Evolutionary conservation across 37 sponge, comb jelly and placozoan species (phyloP).

Genomic region (Geodia barretti): DNA sequence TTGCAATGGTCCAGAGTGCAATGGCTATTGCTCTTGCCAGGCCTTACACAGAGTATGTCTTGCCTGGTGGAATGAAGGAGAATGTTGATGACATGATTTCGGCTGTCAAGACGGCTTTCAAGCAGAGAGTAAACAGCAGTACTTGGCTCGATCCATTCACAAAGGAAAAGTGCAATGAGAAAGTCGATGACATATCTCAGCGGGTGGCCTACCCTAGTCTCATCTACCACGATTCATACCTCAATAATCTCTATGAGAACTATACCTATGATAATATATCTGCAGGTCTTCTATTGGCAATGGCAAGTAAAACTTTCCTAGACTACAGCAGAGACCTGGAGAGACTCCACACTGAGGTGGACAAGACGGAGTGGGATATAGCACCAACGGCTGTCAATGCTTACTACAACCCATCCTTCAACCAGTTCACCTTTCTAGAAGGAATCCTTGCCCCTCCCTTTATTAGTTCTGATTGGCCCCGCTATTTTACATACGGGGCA

Average conservation of each 20-base stretch:
- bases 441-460: slow-evolving; percentile 73
- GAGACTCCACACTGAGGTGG: not conserved
- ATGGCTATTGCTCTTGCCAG: slow-evolving; percentile 54
- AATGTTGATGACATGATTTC: slow-evolving; percentile 32
- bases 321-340: not conserved
- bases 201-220: slow-evolving; percentile 65
- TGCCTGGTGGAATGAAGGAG: slow-evolving; percentile 14
- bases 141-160: slow-evolving; percentile 49
- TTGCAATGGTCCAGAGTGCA: slow-evolving; percentile 16
- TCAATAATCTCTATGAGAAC: slow-evolving; percentile 30
- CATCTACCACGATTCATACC: slow-evolving; percentile 34
- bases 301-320: not conserved
- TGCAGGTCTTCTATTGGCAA: not conserved
- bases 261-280: slow-evolving; percentile 1
- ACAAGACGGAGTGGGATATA: slow-evolving; percentile 50
- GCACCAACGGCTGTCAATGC: slow-evolving; percentile 70
- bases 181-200: slow-evolving; percentile 61
- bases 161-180: slow-evolving; percentile 27
- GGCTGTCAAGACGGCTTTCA: slow-evolving; percentile 47
- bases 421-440: slow-evolving; percentile 59
- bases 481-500: slow-evolving; percentile 66
- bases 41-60: slow-evolving; percentile 25
- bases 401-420: slow-evolving; percentile 60
- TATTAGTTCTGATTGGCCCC: slow-evolving; percentile 60
- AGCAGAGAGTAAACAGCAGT: slow-evolving; percentile 23